A percentile compares a stretch with the other conserved stretches of the same genome.
Evolutionary conservation across 2,797 vertebrate genomes (phyloP).

Genomic region (Neoniphon sammara): DNA sequence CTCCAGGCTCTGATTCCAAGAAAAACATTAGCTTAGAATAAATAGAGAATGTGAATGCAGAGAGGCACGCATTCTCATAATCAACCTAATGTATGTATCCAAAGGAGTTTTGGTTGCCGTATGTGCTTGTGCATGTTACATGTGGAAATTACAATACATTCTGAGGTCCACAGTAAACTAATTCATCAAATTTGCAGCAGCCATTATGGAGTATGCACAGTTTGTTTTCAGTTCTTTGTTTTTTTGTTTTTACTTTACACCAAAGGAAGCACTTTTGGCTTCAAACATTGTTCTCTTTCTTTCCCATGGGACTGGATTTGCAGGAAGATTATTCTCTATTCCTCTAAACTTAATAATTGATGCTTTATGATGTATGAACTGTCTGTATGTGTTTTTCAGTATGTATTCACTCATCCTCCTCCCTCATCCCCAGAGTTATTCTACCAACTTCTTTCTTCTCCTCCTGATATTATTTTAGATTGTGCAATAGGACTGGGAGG

Average conservation of each 20-base stretch:
- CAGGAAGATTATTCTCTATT: slow-evolving; percentile 21
- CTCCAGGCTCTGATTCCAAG: slow-evolving; percentile 35
- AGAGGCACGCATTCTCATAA: slow-evolving; percentile 25
- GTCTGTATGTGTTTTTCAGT: slow-evolving; percentile 39
- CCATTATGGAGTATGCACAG: neutral
- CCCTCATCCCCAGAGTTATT: slow-evolving; percentile 4
- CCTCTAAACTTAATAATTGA: slow-evolving; percentile 29
- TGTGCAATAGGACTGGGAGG: neutral
- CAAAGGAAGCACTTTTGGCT: neutral
- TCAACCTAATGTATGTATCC: slow-evolving; percentile 45
- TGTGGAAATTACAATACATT: neutral
- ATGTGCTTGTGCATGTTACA: neutral
- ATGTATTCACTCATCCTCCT: slow-evolving; percentile 12
- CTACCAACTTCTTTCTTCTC: neutral
- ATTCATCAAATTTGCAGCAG: neutral
- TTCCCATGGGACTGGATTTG: slow-evolving; percentile 17
- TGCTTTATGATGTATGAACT: slow-evolving; percentile 48
- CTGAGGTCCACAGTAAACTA: neutral
- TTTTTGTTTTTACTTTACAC: neutral
- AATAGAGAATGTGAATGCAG: slow-evolving; percentile 40
- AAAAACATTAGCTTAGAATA: slow-evolving; percentile 36
- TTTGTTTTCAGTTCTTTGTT: neutral
- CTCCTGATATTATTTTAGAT: slow-evolving; percentile 28
- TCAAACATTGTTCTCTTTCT: neutral
- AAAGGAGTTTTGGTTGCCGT: neutral